These are phyloP conservation scores for Latrodectus geometricus DNA, from an alignment of 1,140 invertebrate genomes.

Conservation along the genomic window DNA sequence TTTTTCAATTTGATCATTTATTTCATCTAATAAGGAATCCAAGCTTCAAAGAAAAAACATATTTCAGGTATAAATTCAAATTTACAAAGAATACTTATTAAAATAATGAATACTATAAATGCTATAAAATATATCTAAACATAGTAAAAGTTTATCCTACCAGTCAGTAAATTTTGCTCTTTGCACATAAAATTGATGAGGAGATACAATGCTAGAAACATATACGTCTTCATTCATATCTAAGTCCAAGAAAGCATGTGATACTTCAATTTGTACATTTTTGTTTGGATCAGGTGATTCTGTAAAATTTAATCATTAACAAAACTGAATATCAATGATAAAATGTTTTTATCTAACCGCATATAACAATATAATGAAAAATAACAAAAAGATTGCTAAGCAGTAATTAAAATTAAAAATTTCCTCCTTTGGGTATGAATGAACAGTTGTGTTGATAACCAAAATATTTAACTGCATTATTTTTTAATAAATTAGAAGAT, in stretches of 20 bases:
- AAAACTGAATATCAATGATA: too few relatives aligned
- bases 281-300: not conserved
- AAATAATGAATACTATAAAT: too few relatives aligned
- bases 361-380: too few relatives aligned
- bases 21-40: not conserved
- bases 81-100: not conserved
- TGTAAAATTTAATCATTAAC: not conserved
- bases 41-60: not conserved
- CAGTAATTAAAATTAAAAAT: too few relatives aligned
- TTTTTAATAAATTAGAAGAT: too few relatives aligned
- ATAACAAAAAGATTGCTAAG: too few relatives aligned
- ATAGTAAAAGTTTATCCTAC: not conserved
- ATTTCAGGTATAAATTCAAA: not conserved
- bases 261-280: not conserved
- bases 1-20: not conserved
- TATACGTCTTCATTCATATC: slow-evolving; percentile 35
- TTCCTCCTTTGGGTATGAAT: too few relatives aligned
- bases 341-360: too few relatives aligned
- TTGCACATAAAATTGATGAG: slow-evolving; percentile 46
- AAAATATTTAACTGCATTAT: too few relatives aligned
- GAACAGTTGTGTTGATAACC: too few relatives aligned
- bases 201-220: slow-evolving; percentile 42
- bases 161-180: slow-evolving; percentile 38
- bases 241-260: slow-evolving; percentile 37
- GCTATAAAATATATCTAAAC: too few relatives aligned